A percentile compares a stretch with the other conserved stretches of the same genome.
Conservation (phyloP, 2,797 vertebrate species). For the Rhyacichthys aspro region DNA sequence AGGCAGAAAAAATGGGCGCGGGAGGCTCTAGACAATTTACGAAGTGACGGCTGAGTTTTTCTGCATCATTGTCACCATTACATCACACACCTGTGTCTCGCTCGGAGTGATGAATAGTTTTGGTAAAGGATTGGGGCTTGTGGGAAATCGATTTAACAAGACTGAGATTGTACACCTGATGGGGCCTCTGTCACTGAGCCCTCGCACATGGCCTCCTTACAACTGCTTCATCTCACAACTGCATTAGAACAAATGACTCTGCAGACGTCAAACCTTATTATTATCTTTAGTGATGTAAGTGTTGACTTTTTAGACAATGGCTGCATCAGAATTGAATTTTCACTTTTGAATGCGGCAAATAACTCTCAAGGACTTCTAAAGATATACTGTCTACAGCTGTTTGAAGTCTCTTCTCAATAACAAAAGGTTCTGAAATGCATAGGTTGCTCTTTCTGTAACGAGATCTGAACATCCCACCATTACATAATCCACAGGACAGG, state of each 20-base stretch:
- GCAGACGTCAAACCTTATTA: neutral
- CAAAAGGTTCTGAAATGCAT: too few species aligned
- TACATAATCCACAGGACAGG: too few species aligned
- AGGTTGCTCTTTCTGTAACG: too few species aligned
- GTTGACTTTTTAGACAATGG: too few species aligned
- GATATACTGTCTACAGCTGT: too few species aligned
- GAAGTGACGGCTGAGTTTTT: slow-evolving; percentile 37
- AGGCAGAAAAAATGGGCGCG: slow-evolving; percentile 1
- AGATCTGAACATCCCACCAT: too few species aligned
- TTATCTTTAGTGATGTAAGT: too few species aligned
- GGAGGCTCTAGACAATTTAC: slow-evolving; percentile 38
- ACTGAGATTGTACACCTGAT: slow-evolving; percentile 40
- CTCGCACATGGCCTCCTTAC: neutral
- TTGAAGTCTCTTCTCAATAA: too few species aligned
- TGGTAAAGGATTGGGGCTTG: slow-evolving; percentile 30
- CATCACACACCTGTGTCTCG: slow-evolving; percentile 61
- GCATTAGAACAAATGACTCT: neutral
- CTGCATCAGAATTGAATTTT: too few species aligned
- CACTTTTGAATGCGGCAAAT: too few species aligned
- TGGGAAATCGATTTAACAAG: slow-evolving; percentile 45
- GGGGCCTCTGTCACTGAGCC: slow-evolving; percentile 8
- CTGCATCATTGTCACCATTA: slow-evolving; percentile 41
- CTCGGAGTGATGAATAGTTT: slow-evolving; percentile 43
- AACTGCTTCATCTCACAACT: neutral
- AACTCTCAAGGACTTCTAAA: too few species aligned